A percentile compares a stretch with the other conserved stretches of the same genome.
Conservation (phyloP, 2,888 invertebrate species). For the Ectropis crepuscularia region DNA sequence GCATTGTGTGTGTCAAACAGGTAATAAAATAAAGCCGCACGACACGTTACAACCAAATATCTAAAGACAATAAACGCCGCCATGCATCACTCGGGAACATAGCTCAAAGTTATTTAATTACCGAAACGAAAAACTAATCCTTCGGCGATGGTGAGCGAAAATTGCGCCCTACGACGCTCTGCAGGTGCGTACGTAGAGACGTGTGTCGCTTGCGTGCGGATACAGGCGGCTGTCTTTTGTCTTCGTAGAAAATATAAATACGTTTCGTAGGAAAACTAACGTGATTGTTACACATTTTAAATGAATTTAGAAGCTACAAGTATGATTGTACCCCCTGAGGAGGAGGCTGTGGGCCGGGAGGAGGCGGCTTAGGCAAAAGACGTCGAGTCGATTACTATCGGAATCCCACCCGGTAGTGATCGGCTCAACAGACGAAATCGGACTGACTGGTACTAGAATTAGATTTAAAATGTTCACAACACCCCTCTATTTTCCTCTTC, state of each 20-base stretch:
- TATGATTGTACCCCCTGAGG: too few species aligned
- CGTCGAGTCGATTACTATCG: too few species aligned
- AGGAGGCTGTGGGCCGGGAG: too few species aligned
- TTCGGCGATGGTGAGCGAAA: conserved; percentile 70
- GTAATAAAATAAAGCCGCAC: conserved; percentile 43
- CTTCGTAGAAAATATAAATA: background rate
- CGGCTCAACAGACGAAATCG: too few species aligned
- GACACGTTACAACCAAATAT: conserved; percentile 33
- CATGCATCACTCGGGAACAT: conserved; percentile 79
- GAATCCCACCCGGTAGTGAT: too few species aligned
- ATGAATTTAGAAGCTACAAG: too few species aligned
- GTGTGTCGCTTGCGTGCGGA: conserved; percentile 56
- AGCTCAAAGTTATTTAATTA: conserved; percentile 85
- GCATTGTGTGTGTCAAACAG: conserved; percentile 2
- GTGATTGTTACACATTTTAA: too few species aligned
- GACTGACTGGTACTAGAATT: too few species aligned
- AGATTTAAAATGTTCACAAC: too few species aligned
- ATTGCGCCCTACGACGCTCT: conserved; percentile 67
- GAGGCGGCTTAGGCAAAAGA: too few species aligned
- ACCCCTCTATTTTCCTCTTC: too few species aligned
- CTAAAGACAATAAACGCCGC: conserved; percentile 74
- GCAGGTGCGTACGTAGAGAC: conserved; percentile 64
- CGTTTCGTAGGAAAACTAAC: too few species aligned
- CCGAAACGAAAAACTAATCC: conserved; percentile 84
- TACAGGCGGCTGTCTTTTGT: conserved; percentile 57